Evolutionary conservation across 2,113 vertebrate species (phyloP).

Genomic region (Corythoichthys haematopterus): DNA sequence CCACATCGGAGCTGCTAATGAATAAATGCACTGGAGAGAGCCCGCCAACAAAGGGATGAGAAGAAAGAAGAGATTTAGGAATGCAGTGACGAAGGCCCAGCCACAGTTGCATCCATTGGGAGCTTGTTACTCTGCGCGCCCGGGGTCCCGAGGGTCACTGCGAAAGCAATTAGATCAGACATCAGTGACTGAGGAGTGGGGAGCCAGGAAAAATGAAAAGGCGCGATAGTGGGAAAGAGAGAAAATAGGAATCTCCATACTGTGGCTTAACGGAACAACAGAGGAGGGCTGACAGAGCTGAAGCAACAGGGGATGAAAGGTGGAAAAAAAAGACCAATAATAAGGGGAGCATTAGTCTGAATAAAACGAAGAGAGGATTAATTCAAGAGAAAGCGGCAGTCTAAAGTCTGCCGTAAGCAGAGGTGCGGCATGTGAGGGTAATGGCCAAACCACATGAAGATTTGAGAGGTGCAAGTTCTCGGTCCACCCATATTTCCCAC

Average conservation of each 20-base stretch:
- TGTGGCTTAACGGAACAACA: conserved; percentile 8
- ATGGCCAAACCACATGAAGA: conserved; percentile 36
- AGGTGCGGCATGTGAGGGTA: conserved; percentile 13
- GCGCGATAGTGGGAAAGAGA: conserved; percentile 27
- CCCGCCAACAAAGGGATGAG: conserved; percentile 77
- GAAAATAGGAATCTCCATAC: conserved; percentile 34
- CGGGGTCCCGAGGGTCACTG: conserved; percentile 64
- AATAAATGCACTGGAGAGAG: conserved; percentile 39
- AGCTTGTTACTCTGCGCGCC: conserved; percentile 82
- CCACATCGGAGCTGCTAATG: conserved; percentile 74
- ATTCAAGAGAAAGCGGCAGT: conserved; percentile 11
- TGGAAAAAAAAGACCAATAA: conserved; percentile 7
- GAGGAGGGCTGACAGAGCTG: conserved; percentile 10
- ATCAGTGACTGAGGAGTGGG: conserved; percentile 60
- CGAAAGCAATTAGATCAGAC: conserved; percentile 81
- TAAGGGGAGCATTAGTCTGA: conserved; percentile 12
- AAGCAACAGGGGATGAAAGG: conserved; percentile 5
- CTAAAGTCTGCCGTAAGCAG: background rate
- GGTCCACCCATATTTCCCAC: conserved; percentile 22
- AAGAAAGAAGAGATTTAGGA: conserved; percentile 52
- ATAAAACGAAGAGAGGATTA: conserved; percentile 6
- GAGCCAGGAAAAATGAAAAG: conserved; percentile 32
- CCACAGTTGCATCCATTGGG: conserved; percentile 71
- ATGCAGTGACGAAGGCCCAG: conserved; percentile 24
- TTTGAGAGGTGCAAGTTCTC: conserved; percentile 36